phyloP scores from a whole-genome alignment of 2,888 invertebrate species.

The Trissonchulus sp. region DNA sequence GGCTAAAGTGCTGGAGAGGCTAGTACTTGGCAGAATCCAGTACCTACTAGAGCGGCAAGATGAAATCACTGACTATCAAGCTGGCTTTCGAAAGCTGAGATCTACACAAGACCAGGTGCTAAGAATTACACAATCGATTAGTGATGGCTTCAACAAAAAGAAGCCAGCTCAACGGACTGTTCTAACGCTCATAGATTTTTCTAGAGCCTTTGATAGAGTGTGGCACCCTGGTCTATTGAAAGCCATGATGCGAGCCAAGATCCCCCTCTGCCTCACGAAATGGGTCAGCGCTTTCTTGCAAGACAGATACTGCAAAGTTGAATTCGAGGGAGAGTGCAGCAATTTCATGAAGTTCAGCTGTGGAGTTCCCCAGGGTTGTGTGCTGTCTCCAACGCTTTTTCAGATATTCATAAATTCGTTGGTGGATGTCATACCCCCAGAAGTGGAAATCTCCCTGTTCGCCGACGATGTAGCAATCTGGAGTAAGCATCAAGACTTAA shows the following conservation, averaged over 20 bases:
- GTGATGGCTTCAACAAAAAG: background rate
- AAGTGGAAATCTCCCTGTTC: background rate
- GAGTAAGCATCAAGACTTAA: background rate
- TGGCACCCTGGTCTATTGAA: background rate
- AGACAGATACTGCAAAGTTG: too few species aligned
- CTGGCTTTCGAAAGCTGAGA: background rate
- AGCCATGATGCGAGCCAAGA: background rate
- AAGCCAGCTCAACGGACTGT: background rate
- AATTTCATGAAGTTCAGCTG: background rate
- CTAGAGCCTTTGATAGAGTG: background rate
- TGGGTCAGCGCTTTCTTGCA: too few species aligned
- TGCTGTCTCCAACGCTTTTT: too few species aligned
- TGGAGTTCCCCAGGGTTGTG: conserved; percentile 13
- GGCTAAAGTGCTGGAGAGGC: background rate
- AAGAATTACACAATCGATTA: too few species aligned
- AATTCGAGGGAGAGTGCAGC: background rate
- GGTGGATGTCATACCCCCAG: background rate
- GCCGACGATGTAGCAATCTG: conserved; percentile 18
- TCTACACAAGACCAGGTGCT: conserved; percentile 3
- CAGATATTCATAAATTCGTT: background rate
- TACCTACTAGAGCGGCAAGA: background rate
- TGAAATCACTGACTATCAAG: background rate
- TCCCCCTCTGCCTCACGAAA: background rate
- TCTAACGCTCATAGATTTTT: background rate
- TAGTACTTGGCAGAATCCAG: background rate